Evolutionary conservation across 2,797 vertebrate genomes (phyloP), one percentile per base, ranked within the genome.

Genomic region (Poeciliopsis presidionis): DNA sequence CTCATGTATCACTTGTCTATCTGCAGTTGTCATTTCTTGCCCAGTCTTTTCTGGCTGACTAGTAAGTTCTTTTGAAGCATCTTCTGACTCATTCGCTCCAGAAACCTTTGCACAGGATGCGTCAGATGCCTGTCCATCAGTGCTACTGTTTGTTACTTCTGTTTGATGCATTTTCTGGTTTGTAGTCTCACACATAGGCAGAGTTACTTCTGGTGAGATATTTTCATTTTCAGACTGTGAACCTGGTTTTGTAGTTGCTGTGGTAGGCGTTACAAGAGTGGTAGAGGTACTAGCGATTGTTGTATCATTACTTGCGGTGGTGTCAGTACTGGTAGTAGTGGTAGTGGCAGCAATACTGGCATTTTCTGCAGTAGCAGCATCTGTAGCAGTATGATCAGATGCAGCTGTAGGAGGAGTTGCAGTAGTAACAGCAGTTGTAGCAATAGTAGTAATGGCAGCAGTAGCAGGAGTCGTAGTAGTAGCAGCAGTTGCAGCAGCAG

Each of bases 1-100:
- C 61, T 94, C 90, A 12, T 92, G 72, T 61, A 90, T 89, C 5
- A 84, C 61, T 36, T 94, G 87, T 87, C 51, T 80, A 16, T 88
- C 89, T 73, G 70, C 3, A 70, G 43, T 13, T 47, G 76, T 46
- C 18, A 80, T 86, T 59, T 86, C 83, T 75, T 82, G 88, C 76
- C 88, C 78, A 82, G 63, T 74, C 16, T 72, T 72, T 75, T 88
- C 83, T 65, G 14, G 25, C 18, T 83, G 76, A 59, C 69, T 39
- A 4, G 47, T 74, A 49, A 11, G 28, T 18, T 91, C 86, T 86
- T 30, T 30, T 81, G 57, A 28, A 71, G 43, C n/a, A 53, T 33
- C 78, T 57, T 65, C 30, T 46, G 82, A 61, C 82, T 70, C 47
- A 76, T 30, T 78, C 77, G 75, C 71, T 77, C 28, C 70, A 80